phyloP scores from a whole-genome alignment of 2,888 invertebrate species.

The Atherix ibis region DNA sequence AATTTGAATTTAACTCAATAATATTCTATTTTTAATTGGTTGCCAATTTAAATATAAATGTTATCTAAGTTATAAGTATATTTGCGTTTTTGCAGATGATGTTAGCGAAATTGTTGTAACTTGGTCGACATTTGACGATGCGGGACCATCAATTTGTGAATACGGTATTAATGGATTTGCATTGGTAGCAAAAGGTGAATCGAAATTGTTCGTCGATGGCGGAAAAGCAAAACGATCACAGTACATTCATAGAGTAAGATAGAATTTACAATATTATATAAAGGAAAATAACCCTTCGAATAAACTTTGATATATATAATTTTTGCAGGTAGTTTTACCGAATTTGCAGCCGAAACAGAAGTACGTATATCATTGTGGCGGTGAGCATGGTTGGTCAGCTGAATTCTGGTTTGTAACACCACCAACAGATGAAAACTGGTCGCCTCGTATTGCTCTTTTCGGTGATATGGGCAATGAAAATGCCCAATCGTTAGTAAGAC shows the following conservation, averaged over 20 bases:
- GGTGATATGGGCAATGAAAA: conserved; percentile 92
- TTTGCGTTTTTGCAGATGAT: conserved; percentile 37
- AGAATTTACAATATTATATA: no score
- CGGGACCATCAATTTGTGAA: conserved; percentile 51
- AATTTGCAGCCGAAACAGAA: conserved; percentile 44
- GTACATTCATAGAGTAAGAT: conserved; percentile 60
- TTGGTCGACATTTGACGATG: conserved; percentile 63
- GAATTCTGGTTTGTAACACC: conserved; percentile 60
- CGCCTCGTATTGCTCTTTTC: conserved; percentile 67
- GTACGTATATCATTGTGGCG: conserved; percentile 72
- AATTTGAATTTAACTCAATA: no score
- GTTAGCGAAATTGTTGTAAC: conserved; percentile 58
- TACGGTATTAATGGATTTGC: conserved; percentile 51
- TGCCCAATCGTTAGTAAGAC: conserved; percentile 62
- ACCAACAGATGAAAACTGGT: conserved; percentile 52
- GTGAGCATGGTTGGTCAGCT: conserved; percentile 65
- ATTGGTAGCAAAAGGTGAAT: conserved; percentile 38
- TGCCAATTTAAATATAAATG: no score
- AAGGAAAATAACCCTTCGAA: not conserved
- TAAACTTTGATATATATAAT: not conserved
- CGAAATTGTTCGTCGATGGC: conserved; percentile 56
- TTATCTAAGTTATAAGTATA: no score
- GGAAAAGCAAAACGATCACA: conserved; percentile 46
- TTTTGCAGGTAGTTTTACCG: conserved; percentile 31
- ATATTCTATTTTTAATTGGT: no score